A percentile compares a stretch with the other conserved stretches of the same genome.
phyloP scores from a whole-genome alignment of 1,140 invertebrate genomes.

The Cherax destructor region DNA sequence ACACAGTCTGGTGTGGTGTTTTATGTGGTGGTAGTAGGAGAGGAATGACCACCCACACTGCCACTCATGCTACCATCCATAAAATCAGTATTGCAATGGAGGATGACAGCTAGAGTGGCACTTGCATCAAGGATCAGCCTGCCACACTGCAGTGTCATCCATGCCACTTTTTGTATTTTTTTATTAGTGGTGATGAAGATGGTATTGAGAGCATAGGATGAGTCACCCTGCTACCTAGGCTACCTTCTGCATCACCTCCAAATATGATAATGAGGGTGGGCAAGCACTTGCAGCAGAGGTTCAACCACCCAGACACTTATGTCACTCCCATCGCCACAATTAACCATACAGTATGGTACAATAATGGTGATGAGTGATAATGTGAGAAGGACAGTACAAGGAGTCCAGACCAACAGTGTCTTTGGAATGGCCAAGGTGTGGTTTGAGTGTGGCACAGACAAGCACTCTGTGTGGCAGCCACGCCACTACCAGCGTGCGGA shows the following conservation, averaged over 20 bases:
- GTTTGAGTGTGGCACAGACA: constrained; percentile 63
- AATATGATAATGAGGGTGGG: constrained; percentile 30
- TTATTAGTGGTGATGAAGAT: constrained; percentile 16
- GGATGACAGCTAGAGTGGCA: constrained; percentile 13
- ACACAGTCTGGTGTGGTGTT: constrained; percentile 64
- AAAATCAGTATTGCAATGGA: constrained; percentile 1
- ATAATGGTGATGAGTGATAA: constrained; percentile 5
- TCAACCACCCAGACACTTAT: constrained; percentile 23
- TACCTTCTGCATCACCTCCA: constrained; percentile 22
- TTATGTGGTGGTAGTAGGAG: constrained; percentile 55
- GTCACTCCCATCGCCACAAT: constrained; percentile 25
- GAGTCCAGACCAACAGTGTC: constrained; percentile 37
- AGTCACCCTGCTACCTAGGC: constrained; percentile 5
- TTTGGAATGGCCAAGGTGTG: constrained; percentile 47
- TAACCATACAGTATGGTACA: neutral
- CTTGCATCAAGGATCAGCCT: constrained; percentile 23
- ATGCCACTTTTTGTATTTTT: neutral
- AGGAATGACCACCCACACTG: constrained; percentile 17
- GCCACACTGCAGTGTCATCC: constrained; percentile 21
- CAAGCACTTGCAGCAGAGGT: constrained; percentile 39
- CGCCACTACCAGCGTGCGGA: constrained; percentile 59
- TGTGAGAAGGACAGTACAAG: constrained; percentile 1
- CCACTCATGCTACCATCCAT: constrained; percentile 21
- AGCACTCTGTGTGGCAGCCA: constrained; percentile 62
- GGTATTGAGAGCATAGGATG: constrained; percentile 8